phyloP scores from a whole-genome alignment of 2,888 invertebrate species.

The Amiota communis region DNA sequence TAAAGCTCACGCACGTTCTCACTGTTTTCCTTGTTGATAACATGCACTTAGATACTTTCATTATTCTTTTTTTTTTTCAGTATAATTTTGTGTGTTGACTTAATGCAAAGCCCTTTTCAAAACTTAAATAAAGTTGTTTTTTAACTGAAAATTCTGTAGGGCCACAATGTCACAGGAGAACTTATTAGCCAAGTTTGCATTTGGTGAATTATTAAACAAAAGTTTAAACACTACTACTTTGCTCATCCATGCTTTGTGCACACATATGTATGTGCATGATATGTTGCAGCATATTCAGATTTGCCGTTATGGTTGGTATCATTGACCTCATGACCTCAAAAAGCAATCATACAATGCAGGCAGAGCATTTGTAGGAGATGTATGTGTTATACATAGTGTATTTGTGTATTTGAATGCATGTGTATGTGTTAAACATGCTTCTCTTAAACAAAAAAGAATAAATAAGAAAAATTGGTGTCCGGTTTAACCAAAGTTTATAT shows the following conservation, averaged over 20 bases:
- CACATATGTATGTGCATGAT: neutral
- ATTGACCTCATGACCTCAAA: constrained; percentile 65
- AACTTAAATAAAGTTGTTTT: neutral
- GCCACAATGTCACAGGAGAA: neutral
- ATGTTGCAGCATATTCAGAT: neutral
- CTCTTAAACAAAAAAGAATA: no score
- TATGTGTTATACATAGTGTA: no score
- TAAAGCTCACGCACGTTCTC: neutral
- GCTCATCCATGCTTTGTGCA: neutral
- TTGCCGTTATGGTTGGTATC: constrained; percentile 48
- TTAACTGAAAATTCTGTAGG: neutral
- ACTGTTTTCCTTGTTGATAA: neutral
- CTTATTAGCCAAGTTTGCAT: constrained; percentile 20
- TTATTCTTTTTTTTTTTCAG: neutral
- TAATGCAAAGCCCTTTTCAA: constrained; percentile 10
- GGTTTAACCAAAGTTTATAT: no score
- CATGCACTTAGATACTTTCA: neutral
- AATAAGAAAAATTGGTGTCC: no score
- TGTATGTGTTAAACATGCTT: no score
- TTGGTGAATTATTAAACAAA: constrained; percentile 9
- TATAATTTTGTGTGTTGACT: constrained; percentile 8
- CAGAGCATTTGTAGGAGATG: no score
- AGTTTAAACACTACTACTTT: neutral
- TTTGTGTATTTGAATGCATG: no score
- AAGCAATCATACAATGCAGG: constrained; percentile 42